Base-by-base conservation (phyloP, 2,113 vertebrate genomes). In the Phyllopteryx taeniolatus region DNA sequence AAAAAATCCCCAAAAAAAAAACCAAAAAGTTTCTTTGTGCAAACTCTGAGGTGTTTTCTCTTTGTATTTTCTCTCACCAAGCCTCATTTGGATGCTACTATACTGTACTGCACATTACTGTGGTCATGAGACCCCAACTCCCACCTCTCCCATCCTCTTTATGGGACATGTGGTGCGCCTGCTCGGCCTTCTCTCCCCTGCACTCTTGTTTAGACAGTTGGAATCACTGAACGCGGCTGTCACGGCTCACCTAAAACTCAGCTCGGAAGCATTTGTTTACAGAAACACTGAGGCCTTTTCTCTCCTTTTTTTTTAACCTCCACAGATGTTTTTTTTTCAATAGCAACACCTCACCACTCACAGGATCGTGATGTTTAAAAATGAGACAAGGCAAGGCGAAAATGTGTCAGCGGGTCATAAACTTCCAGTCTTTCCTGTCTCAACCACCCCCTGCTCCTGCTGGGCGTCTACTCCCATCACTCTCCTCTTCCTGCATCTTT, bases 181-280 rank as follows among this genome's bases (percentile, higher is more conserved):
- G 79, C 85, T 84, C 84, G 79, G 79, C 72, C 77, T 67, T 57
- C 70, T 82, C 85, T 81, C 74, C 11, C 11, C 77, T 78, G 68
- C 70, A 61, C 77, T 89, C 78, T 75, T 93, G 89, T 92, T 93
- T 93, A 77, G 86, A 92, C 92, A 93, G 91, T 91, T 93, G 92
- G 91, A 81, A 81, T 89, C 77, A 85, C 89, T 92, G 86, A 91
- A 89, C 85, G 90, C 68, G 86, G 88, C 91, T 91, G 91, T 92
- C 89, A 91, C 77, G 86, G 78, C 70, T 84, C 85, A 85, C 82
- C 82, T 78, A 87, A 61, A 88, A 87, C 80, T 78, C 75, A 79
- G 87, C 85, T 83, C 87, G 87, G 86, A 90, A 86, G 85, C 87
- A 92, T 88, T 86, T 90, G 87, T 90, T 87, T 83, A 87, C 79